Evolutionary conservation across 1,140 invertebrate genomes (phyloP).

Genomic region (Magallana gigas): DNA sequence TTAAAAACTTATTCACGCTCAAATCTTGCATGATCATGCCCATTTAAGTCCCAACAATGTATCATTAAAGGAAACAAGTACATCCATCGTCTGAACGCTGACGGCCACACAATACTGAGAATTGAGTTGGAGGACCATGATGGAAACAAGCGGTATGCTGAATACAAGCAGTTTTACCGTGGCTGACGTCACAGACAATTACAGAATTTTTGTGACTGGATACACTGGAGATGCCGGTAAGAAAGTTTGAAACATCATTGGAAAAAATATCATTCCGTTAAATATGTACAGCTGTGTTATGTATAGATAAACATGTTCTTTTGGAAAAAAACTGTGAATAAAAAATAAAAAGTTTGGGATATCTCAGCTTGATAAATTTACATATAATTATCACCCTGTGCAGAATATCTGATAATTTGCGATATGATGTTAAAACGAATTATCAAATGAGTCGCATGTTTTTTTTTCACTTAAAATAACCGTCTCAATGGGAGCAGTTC

Average conservation of each 20-base stretch:
- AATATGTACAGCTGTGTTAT: background rate
- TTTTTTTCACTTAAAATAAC: too few species aligned
- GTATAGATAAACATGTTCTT: background rate
- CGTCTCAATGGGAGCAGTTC: too few species aligned
- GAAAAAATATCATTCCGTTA: background rate
- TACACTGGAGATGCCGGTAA: constrained; percentile 44
- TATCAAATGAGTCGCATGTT: too few species aligned
- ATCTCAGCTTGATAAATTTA: too few species aligned
- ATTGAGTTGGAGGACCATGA: constrained; percentile 51
- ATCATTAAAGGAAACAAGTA: background rate
- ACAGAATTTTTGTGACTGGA: background rate
- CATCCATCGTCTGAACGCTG: constrained; percentile 4
- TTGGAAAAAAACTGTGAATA: background rate
- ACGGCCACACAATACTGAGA: constrained; percentile 9
- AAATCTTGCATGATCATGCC: too few species aligned
- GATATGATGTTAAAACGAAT: too few species aligned
- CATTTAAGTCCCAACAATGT: too few species aligned
- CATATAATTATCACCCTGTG: too few species aligned
- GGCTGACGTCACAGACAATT: constrained; percentile 27
- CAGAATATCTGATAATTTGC: too few species aligned
- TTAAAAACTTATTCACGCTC: too few species aligned
- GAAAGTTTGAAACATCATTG: background rate
- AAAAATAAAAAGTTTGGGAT: too few species aligned
- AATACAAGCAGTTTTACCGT: constrained; percentile 46
- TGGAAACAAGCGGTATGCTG: constrained; percentile 33